Conservation (phyloP, 2,888 invertebrate species). For the Drosophila demipolita region DNA sequence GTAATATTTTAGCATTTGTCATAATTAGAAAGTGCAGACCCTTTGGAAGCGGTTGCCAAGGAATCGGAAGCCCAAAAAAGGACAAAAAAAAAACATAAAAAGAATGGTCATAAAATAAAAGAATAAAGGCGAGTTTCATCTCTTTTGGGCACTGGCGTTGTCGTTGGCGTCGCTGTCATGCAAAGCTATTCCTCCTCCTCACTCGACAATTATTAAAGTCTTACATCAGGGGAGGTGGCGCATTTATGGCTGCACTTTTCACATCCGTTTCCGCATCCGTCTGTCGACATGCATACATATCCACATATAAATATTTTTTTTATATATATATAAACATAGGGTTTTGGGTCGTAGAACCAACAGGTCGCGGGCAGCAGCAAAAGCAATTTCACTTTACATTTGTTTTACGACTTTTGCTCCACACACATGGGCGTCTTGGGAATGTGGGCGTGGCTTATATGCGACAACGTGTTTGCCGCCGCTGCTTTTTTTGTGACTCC, state of each 20-base stretch:
- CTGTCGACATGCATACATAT: conserved; percentile 64
- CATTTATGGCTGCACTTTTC: conserved; percentile 80
- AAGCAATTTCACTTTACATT: conserved; percentile 81
- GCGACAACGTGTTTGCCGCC: conserved; percentile 62
- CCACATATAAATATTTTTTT: conserved; percentile 3
- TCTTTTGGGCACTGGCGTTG: conserved; percentile 42
- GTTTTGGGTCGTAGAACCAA: conserved; percentile 40
- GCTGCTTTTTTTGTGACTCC: conserved; percentile 47
- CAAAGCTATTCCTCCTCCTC: conserved; percentile 15
- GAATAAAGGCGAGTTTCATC: conserved; percentile 72
- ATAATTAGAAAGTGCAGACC: conserved; percentile 72
- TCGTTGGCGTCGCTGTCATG: conserved; percentile 17
- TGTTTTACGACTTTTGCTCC: conserved; percentile 77
- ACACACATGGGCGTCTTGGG: conserved; percentile 30
- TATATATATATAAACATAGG: not conserved
- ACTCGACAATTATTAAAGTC: conserved; percentile 77
- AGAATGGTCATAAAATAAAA: conserved; percentile 68
- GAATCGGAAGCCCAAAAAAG: conserved; percentile 12
- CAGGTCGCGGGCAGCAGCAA: conserved; percentile 71
- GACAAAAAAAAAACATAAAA: conserved; percentile 20
- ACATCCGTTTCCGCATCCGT: conserved; percentile 78
- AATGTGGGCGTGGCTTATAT: conserved; percentile 46
- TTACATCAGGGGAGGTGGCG: conserved; percentile 72
- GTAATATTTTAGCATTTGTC: conserved; percentile 77
- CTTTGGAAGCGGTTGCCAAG: conserved; percentile 59